A percentile compares a stretch with the other conserved stretches of the same genome.
Conservation (phyloP, 2,888 invertebrate genomes). For the Coenonympha arcania region DNA sequence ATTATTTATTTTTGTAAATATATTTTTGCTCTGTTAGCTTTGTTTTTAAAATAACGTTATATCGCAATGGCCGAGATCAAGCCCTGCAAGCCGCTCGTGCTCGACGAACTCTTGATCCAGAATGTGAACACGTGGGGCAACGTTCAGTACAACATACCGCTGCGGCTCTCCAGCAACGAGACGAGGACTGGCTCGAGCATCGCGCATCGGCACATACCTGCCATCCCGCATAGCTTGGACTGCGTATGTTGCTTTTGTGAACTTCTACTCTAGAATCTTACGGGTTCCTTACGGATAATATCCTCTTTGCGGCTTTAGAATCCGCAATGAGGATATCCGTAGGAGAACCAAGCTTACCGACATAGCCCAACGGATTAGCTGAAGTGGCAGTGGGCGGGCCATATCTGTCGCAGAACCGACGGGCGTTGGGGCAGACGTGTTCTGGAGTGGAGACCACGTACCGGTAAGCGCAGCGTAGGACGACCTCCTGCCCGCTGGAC, state of each 20-base stretch:
- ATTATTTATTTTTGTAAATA: background rate
- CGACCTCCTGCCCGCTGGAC: no score
- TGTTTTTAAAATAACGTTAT: background rate
- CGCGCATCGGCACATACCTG: conserved; percentile 57
- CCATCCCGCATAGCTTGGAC: conserved; percentile 55
- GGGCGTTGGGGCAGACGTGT: no score
- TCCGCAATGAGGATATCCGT: no score
- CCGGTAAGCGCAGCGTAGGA: no score
- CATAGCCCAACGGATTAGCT: no score
- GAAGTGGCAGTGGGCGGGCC: no score
- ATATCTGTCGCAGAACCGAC: no score
- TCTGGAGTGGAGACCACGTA: no score
- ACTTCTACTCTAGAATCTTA: background rate
- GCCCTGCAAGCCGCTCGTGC: conserved; percentile 39
- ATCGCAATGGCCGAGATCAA: conserved; percentile 40
- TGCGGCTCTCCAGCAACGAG: conserved; percentile 57
- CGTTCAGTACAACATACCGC: conserved; percentile 63
- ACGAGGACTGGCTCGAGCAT: conserved; percentile 53
- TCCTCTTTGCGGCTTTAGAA: no score
- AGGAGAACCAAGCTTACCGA: no score
- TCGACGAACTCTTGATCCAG: conserved; percentile 53
- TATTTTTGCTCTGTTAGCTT: conserved; percentile 1
- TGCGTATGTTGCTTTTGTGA: conserved; percentile 48
- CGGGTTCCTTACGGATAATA: no score
- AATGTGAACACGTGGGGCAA: conserved; percentile 69